Conservation (phyloP, 2,888 invertebrate species). For the Pristionchus maxplancki region DNA sequence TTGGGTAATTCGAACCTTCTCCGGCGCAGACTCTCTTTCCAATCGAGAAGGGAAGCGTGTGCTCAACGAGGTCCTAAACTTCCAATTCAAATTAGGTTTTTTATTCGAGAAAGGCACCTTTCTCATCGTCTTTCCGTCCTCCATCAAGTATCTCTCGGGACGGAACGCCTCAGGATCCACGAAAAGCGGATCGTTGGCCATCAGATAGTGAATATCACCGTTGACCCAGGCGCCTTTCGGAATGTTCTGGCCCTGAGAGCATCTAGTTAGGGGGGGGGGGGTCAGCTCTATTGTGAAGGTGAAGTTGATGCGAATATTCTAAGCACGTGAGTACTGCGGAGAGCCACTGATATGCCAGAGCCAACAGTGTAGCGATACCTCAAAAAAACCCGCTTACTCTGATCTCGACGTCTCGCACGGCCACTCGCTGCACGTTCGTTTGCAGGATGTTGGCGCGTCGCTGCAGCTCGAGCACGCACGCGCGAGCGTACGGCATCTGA, state of each 20-base stretch:
- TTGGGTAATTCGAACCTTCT: not conserved
- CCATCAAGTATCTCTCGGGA: not conserved
- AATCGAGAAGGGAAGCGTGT: not conserved
- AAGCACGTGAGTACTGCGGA: too few relatives aligned
- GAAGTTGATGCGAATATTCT: too few relatives aligned
- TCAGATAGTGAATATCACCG: constrained; percentile 12
- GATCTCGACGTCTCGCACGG: constrained; percentile 19
- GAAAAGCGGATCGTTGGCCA: not conserved
- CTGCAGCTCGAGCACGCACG: not conserved
- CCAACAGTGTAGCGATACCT: too few relatives aligned
- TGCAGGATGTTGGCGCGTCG: not conserved
- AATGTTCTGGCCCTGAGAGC: not conserved
- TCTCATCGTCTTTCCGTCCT: not conserved
- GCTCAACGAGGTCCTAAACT: not conserved
- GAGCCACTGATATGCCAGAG: too few relatives aligned
- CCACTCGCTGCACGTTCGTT: not conserved
- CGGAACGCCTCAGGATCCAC: not conserved
- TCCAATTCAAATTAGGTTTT: not conserved
- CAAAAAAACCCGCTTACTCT: too few relatives aligned
- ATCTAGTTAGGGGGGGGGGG: too few relatives aligned
- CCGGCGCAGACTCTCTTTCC: not conserved
- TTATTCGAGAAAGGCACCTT: not conserved
- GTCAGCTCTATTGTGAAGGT: too few relatives aligned
- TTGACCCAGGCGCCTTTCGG: constrained; percentile 25
- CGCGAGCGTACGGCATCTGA: constrained; percentile 8